Base-by-base conservation (phyloP, 2,113 vertebrate genomes). In the Pterocles orientalis region DNA sequence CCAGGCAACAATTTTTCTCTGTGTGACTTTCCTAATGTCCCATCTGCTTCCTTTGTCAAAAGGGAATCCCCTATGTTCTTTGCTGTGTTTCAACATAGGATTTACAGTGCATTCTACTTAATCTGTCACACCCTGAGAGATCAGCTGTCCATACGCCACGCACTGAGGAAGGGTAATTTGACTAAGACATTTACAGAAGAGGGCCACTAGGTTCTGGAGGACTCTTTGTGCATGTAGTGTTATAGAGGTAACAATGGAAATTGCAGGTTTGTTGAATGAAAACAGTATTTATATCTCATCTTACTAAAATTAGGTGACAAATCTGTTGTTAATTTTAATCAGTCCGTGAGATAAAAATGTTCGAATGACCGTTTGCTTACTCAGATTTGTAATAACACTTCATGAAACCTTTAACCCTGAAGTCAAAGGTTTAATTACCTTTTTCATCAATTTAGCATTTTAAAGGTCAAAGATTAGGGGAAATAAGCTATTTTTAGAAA, bases 271-370 rank as follows among this genome's bases (percentile, higher is more conserved):
- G 5, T 79, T 77, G 53, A 69, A 69, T 61, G 11, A 86, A 82
- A 81, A 68, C 9, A 70, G 10, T 68, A 51, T 64, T 95, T 88
- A 56, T 88, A 56, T 29, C 13, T 77, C 6, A 57, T 64, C 33
- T 34, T 82, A 18, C 39, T 89, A 72, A 84, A 91, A 89, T 92
- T 82, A 92, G 24, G 20, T 82, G 56, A 89, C 51, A 94, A 95
- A 87, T 58, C n/a, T 84, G 31, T 48, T 86, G 70, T 65, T 73
- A 39, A 62, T 56, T 92, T 94, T 76, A 78, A 66, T 84, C 70
- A 92, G 14, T 5, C 20, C 71, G 5, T 47, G 41, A 88, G 50
- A 80, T 3, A 82, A 28, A 93, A 86, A 78, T 58, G 39, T 62
- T 86, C 41, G 83, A 83, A 56, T 90, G 41, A 83, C 60, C 17